Evolutionary conservation across 1,140 invertebrate species (phyloP).

Genomic region (Brachionus plicatilis): DNA sequence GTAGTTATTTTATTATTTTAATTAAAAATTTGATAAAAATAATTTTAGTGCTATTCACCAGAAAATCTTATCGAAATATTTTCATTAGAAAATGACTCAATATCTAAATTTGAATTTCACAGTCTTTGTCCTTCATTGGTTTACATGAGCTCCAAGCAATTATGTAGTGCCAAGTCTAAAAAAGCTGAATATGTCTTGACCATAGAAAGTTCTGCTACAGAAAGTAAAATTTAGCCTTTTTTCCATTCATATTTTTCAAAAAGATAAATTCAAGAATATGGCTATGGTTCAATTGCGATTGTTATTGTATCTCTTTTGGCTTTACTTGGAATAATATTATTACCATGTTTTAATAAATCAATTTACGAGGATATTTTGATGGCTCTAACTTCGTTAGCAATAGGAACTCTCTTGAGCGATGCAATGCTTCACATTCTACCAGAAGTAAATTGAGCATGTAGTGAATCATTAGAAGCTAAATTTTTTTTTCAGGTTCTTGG

Average conservation of each 20-base stretch:
- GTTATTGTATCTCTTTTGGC: conserved; percentile 18
- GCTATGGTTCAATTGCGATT: conserved; percentile 30
- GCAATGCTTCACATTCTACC: conserved; percentile 57
- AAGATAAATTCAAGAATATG: not conserved
- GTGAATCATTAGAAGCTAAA: not conserved
- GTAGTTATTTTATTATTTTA: not conserved
- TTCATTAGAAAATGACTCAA: not conserved
- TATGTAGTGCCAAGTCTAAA: not conserved
- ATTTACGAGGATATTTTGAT: conserved; percentile 32
- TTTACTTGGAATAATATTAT: conserved; percentile 2
- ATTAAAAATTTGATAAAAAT: not conserved
- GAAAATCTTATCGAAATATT: not conserved
- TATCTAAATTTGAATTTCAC: conserved; percentile 25
- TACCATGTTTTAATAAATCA: conserved; percentile 31
- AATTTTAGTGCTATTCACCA: conserved; percentile 8
- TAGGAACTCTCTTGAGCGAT: conserved; percentile 55
- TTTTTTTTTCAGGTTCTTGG: not conserved
- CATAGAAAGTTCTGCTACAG: not conserved
- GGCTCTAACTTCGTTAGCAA: conserved; percentile 46
- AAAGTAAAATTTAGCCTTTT: not conserved
- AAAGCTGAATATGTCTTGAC: not conserved
- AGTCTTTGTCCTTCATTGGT: conserved; percentile 4
- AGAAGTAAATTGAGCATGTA: not conserved
- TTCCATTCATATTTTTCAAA: not conserved
- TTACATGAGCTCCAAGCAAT: not conserved